Percentiles rank a stretch among this genome's conserved stretches.
Evolutionary conservation across 2,888 invertebrate species (phyloP).

Genomic region (Clanis bilineata): DNA sequence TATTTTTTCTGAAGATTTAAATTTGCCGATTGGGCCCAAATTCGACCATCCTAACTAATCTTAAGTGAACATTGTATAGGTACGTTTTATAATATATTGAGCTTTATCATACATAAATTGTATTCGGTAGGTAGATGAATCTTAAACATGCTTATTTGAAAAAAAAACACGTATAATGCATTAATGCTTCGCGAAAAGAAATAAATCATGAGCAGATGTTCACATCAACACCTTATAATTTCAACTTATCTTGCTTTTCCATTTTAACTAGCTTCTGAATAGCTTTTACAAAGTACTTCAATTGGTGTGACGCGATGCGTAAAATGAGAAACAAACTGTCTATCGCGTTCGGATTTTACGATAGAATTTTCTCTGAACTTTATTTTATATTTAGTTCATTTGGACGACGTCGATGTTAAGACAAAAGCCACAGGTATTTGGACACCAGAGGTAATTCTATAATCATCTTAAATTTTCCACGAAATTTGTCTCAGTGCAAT

Average conservation of each 20-base stretch:
- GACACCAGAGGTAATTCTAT: slow-evolving; percentile 63
- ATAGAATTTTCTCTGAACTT: slow-evolving; percentile 28
- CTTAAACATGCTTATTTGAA: no score
- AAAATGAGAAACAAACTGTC: slow-evolving; percentile 50
- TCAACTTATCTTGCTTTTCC: slow-evolving; percentile 19
- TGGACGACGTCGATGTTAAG: slow-evolving; percentile 26
- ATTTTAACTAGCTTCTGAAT: slow-evolving; percentile 26
- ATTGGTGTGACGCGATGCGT: slow-evolving; percentile 52
- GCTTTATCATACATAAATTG: not conserved
- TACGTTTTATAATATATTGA: not conserved
- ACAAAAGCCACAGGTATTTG: slow-evolving; percentile 45
- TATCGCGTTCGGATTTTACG: slow-evolving; percentile 24
- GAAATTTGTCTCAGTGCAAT: slow-evolving; percentile 60
- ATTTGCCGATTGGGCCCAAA: not conserved
- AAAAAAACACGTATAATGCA: not conserved
- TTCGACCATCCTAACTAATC: not conserved
- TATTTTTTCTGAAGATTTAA: not conserved
- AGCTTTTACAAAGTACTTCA: slow-evolving; percentile 23
- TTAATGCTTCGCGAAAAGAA: no score
- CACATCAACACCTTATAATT: not conserved
- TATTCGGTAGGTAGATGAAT: no score
- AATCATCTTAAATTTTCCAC: slow-evolving; percentile 63
- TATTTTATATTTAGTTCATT: slow-evolving; percentile 15
- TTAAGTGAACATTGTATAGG: not conserved
- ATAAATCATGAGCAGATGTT: not conserved